Conservation (phyloP, 2,888 invertebrate genomes). For the Hypena proboscidalis region DNA sequence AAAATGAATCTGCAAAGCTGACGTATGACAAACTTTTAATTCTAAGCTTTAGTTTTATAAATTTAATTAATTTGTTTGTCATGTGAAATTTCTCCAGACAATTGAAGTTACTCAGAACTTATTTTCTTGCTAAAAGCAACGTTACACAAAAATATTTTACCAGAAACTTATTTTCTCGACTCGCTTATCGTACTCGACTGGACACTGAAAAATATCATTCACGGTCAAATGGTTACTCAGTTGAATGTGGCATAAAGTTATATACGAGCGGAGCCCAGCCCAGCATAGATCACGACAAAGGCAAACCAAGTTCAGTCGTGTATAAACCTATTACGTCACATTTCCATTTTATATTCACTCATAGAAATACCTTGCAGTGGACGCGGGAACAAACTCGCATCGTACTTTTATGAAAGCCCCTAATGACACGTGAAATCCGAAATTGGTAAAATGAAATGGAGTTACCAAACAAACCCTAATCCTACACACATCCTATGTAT, state of each 20-base stretch:
- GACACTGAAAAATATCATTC: conserved; percentile 26
- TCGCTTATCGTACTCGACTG: conserved; percentile 9
- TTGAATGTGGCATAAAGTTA: conserved; percentile 19
- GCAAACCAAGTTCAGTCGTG: conserved; percentile 27
- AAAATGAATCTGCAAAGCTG: no score
- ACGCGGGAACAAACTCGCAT: conserved; percentile 31
- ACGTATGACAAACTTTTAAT: no score
- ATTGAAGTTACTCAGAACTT: neutral
- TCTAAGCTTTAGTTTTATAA: no score
- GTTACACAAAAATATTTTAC: conserved; percentile 14
- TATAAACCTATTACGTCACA: conserved; percentile 38
- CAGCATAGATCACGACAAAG: conserved; percentile 27
- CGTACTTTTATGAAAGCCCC: conserved; percentile 48
- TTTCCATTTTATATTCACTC: conserved; percentile 35
- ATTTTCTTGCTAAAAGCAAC: no score
- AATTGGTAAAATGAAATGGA: conserved; percentile 57
- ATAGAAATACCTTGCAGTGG: conserved; percentile 7
- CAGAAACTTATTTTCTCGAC: no score
- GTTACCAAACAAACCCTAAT: conserved; percentile 60
- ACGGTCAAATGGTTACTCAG: conserved; percentile 33
- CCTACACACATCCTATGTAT: conserved; percentile 50
- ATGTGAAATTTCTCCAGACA: no score
- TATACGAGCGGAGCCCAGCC: conserved; percentile 22
- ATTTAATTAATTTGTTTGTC: no score
- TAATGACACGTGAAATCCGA: conserved; percentile 57